Evolutionary conservation across 2,888 invertebrate genomes (phyloP), one percentile per base, ranked within the genome.

Genomic region (Protophormia terraenovae): DNA sequence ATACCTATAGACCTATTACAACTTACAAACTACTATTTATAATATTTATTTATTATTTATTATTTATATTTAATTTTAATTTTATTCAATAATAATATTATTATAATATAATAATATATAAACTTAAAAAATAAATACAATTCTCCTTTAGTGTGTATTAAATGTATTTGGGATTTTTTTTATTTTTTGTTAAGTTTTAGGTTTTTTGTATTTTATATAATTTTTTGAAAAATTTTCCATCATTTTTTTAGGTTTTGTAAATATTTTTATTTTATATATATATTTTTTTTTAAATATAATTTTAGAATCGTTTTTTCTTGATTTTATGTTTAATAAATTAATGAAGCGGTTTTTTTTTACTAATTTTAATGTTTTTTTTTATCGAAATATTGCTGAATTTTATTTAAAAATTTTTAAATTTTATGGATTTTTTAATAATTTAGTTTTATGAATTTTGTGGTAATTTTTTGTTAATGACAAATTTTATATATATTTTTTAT

Each of bases 131-230:
- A 76, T 84, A 81, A 87, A 87, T 87, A 86, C 87, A 88, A 86
- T 88, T 84, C 83, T 85, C 66, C 58, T 79, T 86, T 82, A 55
- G n/a, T 87, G 24, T 84, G n/a, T n/a, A n/a, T 88, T 89, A 86
- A 83, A 88, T 90, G 87, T 87, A 88, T 87, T 85, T 88, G 87
- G 87, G 82, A 78, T 66, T 82, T 62, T 67, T 71, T 73, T 79
- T 82, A n/a, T 71, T 53, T 64, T 71, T 53, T n/a, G 41, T 82
- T 45, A 27, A 71, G n/a, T 53, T 64, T 45, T 35, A 69, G 50
- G 62, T 69, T 73, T 19, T 73, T 73, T 81, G 58, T 71, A 62
- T 72, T 55, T 50, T 58, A 60, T n/a, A n/a, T n/a, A n/a, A 50
- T 62, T 22, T 32, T 45, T 67, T 55, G 45, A 22, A 67, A 38